phyloP scores from a whole-genome alignment of 2,888 invertebrate genomes.

The Nymphalis urticae region DNA sequence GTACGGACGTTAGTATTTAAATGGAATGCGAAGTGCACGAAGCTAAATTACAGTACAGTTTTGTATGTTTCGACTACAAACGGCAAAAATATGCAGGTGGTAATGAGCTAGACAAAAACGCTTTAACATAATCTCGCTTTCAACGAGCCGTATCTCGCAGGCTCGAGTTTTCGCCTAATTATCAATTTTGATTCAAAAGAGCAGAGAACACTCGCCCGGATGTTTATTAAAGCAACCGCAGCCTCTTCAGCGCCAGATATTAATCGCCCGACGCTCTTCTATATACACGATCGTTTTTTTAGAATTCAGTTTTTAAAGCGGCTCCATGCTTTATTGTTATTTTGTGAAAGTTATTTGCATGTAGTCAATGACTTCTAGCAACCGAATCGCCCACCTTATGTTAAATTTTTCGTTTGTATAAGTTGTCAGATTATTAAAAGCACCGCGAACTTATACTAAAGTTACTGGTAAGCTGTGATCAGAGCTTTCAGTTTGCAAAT shows the following conservation, averaged over 20 bases:
- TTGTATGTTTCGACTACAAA: constrained; percentile 1
- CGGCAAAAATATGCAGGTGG: constrained; percentile 10
- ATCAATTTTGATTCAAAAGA: constrained; percentile 23
- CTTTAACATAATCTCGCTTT: constrained; percentile 11
- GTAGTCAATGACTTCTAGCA: too few relatives aligned
- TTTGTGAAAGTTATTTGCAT: too few relatives aligned
- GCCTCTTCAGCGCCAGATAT: constrained; percentile 1
- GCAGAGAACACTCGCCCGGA: constrained; percentile 8
- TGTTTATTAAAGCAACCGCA: constrained; percentile 4
- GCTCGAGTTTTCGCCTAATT: constrained; percentile 20
- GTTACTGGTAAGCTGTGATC: too few relatives aligned
- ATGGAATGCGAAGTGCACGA: constrained; percentile 7
- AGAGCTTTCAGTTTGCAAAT: too few relatives aligned
- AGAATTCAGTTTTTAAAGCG: background rate
- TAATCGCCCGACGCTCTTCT: background rate
- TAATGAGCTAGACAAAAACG: constrained; percentile 19
- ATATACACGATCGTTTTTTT: background rate
- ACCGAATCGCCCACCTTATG: too few relatives aligned
- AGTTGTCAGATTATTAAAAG: too few relatives aligned
- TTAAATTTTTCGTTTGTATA: too few relatives aligned
- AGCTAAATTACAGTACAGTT: background rate
- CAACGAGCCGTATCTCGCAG: constrained; percentile 7
- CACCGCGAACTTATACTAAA: too few relatives aligned
- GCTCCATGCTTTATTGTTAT: background rate
- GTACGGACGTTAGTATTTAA: background rate